phyloP scores from a whole-genome alignment of 2,888 invertebrate genomes.

The Drosophila longiperda region DNA sequence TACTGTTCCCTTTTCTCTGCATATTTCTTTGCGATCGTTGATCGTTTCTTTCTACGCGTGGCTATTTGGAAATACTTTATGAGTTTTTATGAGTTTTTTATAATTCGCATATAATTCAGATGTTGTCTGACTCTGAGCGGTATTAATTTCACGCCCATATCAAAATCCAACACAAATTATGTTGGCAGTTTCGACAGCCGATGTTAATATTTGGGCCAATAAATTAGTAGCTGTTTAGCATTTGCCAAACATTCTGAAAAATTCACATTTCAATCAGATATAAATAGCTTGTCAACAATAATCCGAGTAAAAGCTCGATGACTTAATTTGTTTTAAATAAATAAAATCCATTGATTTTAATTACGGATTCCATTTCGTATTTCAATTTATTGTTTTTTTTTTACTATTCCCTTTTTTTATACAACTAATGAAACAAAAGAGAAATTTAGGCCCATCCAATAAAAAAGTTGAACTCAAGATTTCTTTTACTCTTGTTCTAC shows the following conservation, averaged over 20 bases:
- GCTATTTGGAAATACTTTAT: conserved; percentile 58
- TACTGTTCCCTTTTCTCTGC: too few relatives aligned
- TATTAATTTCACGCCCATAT: conserved; percentile 44
- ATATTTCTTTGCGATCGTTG: neutral
- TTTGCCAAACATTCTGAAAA: conserved; percentile 43
- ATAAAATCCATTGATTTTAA: neutral
- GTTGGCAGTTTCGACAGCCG: conserved; percentile 47
- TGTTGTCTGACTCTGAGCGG: conserved; percentile 28
- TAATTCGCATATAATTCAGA: conserved; percentile 23
- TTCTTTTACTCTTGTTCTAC: neutral
- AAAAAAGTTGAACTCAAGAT: neutral
- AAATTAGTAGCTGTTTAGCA: conserved; percentile 63
- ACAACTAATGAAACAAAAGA: neutral
- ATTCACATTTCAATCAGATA: conserved; percentile 13
- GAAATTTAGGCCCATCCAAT: neutral
- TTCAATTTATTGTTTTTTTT: neutral
- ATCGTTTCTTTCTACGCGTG: neutral
- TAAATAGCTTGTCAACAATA: conserved; percentile 18
- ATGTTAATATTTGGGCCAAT: conserved; percentile 62
- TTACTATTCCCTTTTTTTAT: neutral
- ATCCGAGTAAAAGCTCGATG: neutral
- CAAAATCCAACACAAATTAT: conserved; percentile 24
- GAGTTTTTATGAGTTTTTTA: conserved; percentile 27
- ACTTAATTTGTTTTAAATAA: neutral
- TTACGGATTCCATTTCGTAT: neutral